Evolutionary conservation across 2,888 invertebrate genomes (phyloP).

Genomic region (Dolichomitus sp.): DNA sequence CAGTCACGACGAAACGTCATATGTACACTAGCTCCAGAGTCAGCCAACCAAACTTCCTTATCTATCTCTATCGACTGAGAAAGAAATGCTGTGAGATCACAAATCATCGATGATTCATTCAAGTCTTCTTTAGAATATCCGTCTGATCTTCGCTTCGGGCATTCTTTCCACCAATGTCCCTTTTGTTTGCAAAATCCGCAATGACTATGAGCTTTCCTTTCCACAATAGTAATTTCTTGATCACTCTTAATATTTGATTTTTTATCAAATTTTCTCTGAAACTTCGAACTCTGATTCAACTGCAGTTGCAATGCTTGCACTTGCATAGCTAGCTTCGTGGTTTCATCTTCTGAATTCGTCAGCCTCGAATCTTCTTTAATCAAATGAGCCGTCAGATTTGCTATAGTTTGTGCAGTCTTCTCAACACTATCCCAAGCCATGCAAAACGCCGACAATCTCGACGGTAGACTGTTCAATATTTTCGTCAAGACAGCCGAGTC

Average conservation of each 20-base stretch:
- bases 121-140: not conserved
- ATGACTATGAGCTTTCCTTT: slow-evolving; percentile 13
- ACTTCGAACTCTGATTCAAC: not conserved
- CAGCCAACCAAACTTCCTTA: slow-evolving; percentile 57
- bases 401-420: slow-evolving; percentile 15
- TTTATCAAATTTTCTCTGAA: not conserved
- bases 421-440: slow-evolving; percentile 20
- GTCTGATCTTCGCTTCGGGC: no score
- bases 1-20: slow-evolving; percentile 60
- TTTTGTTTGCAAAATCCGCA: slow-evolving; percentile 25
- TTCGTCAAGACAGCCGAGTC: slow-evolving; percentile 7
- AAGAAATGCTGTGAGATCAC: slow-evolving; percentile 16
- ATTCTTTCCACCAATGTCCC: slow-evolving; percentile 23
- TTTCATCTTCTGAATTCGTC: slow-evolving; percentile 18
- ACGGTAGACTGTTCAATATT: slow-evolving; percentile 9
- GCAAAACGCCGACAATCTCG: slow-evolving; percentile 8
- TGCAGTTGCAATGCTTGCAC: slow-evolving; percentile 21
- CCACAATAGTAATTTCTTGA: not conserved
- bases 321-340: slow-evolving; percentile 17
- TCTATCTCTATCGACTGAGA: slow-evolving; percentile 35
- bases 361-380: slow-evolving; percentile 4
- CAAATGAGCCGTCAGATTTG: slow-evolving; percentile 17
- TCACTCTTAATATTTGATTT: not conserved
- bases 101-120: slow-evolving; percentile 25
- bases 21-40: slow-evolving; percentile 63